phyloP scores from a whole-genome alignment of 2,113 vertebrate genomes.

The Falco punctatus region DNA sequence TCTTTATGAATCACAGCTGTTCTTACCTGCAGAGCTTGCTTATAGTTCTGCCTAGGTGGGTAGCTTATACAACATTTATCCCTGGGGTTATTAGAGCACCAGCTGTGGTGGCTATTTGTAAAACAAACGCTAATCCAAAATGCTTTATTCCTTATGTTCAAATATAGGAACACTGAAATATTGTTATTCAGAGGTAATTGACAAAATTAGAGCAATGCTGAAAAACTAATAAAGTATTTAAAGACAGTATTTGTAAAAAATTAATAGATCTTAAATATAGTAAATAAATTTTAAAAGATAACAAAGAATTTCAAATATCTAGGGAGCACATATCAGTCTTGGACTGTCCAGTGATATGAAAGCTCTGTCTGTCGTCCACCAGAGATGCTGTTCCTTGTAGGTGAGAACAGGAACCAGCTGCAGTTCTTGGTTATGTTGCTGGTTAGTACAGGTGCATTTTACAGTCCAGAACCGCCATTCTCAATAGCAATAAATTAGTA shows the following conservation, averaged over 20 bases:
- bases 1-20: background rate
- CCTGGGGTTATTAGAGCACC: background rate
- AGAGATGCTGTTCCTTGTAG: background rate
- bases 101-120: background rate
- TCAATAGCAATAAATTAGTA: background rate
- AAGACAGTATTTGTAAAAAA: background rate
- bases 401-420: background rate
- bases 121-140: background rate
- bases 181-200: background rate
- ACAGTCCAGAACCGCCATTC: background rate
- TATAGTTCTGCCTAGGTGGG: background rate
- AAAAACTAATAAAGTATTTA: background rate
- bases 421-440: background rate
- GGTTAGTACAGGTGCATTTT: background rate
- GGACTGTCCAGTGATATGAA: background rate
- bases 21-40: background rate
- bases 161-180: background rate
- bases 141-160: background rate
- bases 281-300: background rate
- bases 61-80: background rate
- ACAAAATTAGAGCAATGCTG: background rate
- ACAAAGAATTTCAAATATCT: background rate
- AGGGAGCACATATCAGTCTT: background rate
- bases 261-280: background rate
- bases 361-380: background rate